Base-by-base conservation (phyloP, 2,113 vertebrate genomes). In the Phaethon lepturus region DNA sequence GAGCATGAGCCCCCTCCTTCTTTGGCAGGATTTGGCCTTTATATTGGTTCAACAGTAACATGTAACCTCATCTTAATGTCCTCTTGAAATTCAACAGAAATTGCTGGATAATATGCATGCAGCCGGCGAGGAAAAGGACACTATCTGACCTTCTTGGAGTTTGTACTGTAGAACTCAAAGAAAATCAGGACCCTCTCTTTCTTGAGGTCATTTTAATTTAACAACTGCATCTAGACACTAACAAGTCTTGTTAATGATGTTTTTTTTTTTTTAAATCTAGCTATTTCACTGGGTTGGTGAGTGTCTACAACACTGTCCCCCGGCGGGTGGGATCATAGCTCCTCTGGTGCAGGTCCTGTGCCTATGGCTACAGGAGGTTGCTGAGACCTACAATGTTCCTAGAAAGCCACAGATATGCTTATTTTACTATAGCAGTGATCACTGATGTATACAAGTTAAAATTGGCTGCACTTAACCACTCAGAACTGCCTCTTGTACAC, bases 1-100 rank as follows among this genome's bases (percentile, higher is more conserved):
- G 35, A 50, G 31, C 33, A 44, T 0, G 3, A 69, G 4, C 10
- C 3, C 6, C 6, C 8, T 19, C 3, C n/a, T 59, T 56, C 28
- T 81, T 47, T 71, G 47, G 16, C 20, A 53, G 52, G 20, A 67
- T 79, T 94, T 66, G 23, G 23, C 55, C 22, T 58, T 85, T 71
- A 20, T 81, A 9, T 35, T 74, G 9, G 5, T 60, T 58, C 23
- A 69, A 31, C 6, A 19, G 22, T 60, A 55, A 26, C 4, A 25
- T 23, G 20, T n/a, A 67, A 62, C 18, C 74, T 74, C 31, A n/a
- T 29, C 50, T 85, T 42, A 49, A 44, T 6, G 17, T 23, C 24
- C 7, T 53, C 23, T 42, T 49, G 23, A 71, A 75, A 77, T 60
- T 52, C 33, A 69, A 40, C 68, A 77, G 68, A 60, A 90, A 58